Percentiles rank a stretch among this genome's conserved stretches.
Conservation (phyloP, 1,140 invertebrate species). For the Myzus persicae region DNA sequence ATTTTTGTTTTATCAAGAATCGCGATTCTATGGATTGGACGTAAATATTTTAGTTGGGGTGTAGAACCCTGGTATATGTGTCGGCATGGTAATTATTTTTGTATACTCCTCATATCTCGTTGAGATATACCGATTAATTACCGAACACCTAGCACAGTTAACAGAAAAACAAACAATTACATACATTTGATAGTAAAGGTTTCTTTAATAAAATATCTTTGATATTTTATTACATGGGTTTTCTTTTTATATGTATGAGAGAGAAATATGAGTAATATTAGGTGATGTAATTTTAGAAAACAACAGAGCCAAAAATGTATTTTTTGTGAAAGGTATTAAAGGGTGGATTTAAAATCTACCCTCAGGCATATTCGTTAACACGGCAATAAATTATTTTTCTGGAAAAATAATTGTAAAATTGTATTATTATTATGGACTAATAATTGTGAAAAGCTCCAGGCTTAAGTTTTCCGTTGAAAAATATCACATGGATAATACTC, state of each 20-base stretch:
- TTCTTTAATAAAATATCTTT: no score
- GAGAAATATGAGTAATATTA: neutral
- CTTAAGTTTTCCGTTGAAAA: neutral
- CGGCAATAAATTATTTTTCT: neutral
- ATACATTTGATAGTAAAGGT: neutral
- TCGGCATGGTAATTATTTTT: no score
- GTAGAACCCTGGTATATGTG: no score
- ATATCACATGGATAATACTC: neutral
- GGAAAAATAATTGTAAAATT: neutral
- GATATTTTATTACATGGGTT: neutral
- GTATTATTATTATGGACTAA: neutral
- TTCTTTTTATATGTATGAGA: neutral
- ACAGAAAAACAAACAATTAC: neutral
- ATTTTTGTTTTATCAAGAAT: no score
- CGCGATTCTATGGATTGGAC: no score
- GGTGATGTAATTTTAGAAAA: neutral
- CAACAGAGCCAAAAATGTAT: neutral
- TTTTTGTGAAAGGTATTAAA: neutral
- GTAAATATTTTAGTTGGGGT: no score
- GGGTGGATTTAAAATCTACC: neutral
- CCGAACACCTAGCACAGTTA: no score
- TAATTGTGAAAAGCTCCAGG: no score
- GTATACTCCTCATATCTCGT: no score
- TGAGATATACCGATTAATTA: no score
- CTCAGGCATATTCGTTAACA: neutral